These are phyloP conservation scores for Pteruthius melanotis DNA, from an alignment of 2,113 vertebrate genomes.

Conservation along the genomic window DNA sequence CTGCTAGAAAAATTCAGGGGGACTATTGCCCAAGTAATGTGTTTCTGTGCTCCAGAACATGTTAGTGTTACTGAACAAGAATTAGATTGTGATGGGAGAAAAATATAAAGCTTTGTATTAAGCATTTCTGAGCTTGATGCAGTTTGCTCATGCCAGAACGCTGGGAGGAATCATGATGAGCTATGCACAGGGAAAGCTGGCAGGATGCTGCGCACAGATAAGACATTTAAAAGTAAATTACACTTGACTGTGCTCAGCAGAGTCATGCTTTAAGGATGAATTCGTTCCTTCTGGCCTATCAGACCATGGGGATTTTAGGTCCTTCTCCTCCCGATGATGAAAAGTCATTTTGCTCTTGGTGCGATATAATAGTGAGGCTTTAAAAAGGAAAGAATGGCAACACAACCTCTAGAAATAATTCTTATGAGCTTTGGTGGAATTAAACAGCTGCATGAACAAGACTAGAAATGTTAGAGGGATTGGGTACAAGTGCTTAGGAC, in stretches of 20 bases:
- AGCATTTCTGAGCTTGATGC: neutral
- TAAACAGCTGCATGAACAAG: neutral
- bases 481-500: neutral
- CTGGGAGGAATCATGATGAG: neutral
- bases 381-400: neutral
- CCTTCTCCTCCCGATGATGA: neutral
- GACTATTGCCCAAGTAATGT: neutral
- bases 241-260: neutral
- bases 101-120: neutral
- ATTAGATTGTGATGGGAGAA: neutral
- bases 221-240: neutral
- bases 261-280: neutral
- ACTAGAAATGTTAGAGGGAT: neutral
- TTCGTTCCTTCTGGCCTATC: neutral
- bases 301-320: neutral
- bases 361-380: neutral
- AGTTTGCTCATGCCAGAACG: constrained; percentile 10
- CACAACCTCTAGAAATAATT: neutral
- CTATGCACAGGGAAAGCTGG: constrained; percentile 1
- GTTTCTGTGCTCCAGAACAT: neutral
- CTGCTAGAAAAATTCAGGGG: neutral
- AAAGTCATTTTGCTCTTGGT: neutral
- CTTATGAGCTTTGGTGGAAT: neutral
- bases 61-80: neutral
- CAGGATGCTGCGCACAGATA: neutral